A percentile compares a stretch with the other conserved stretches of the same genome.
These are phyloP conservation scores for Synanthedon vespiformis DNA, from an alignment of 2,888 invertebrate genomes.

Conservation along the genomic window DNA sequence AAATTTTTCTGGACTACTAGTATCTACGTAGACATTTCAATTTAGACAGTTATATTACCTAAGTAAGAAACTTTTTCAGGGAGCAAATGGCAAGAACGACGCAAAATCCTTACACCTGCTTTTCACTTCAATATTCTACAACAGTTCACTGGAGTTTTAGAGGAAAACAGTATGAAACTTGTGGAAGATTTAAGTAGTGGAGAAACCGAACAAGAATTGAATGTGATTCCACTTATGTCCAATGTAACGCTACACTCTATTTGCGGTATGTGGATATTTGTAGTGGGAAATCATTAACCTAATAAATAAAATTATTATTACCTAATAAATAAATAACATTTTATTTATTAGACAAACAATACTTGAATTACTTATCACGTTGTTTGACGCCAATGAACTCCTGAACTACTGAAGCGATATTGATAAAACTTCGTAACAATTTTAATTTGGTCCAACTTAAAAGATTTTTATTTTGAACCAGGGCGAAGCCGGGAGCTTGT, in stretches of 20 bases:
- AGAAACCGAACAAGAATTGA: slow-evolving; percentile 3
- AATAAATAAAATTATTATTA: slow-evolving; percentile 1
- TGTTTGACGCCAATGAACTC: too few species aligned
- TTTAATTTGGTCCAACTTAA: too few species aligned
- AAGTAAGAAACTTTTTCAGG: slow-evolving; percentile 15
- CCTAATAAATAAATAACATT: too few species aligned
- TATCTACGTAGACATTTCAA: too few species aligned
- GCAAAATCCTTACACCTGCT: slow-evolving; percentile 65
- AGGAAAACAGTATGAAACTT: slow-evolving; percentile 22
- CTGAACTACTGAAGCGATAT: too few species aligned
- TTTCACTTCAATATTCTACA: slow-evolving; percentile 68
- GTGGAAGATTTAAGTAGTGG: slow-evolving; percentile 13
- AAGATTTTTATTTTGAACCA: too few species aligned
- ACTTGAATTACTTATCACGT: too few species aligned
- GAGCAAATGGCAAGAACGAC: slow-evolving; percentile 56
- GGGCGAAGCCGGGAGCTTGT: too few species aligned
- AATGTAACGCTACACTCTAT: slow-evolving; percentile 64
- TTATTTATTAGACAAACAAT: too few species aligned
- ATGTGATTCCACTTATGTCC: slow-evolving; percentile 61
- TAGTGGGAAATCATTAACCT: neutral
- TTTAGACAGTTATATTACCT: neutral
- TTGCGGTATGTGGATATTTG: slow-evolving; percentile 51
- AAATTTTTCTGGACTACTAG: too few species aligned
- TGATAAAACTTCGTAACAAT: too few species aligned
- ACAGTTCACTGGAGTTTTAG: slow-evolving; percentile 18